These are phyloP conservation scores for Apogon talboti DNA, from an alignment of 2,797 vertebrate species.

Conservation along the genomic window DNA sequence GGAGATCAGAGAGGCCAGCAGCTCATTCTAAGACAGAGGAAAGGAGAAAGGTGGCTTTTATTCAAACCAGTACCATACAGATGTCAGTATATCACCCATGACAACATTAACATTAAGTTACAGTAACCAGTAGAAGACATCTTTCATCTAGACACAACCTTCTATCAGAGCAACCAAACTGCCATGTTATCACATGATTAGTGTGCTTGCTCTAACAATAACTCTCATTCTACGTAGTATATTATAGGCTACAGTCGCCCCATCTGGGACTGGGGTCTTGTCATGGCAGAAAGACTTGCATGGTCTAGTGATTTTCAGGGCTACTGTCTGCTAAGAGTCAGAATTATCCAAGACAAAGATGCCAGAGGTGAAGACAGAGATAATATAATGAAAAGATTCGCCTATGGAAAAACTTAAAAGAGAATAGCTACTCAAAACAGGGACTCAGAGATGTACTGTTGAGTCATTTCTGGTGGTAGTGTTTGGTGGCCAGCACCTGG, in stretches of 20 bases:
- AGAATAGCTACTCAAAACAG: no score
- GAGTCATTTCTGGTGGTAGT: no score
- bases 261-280: no score
- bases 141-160: background rate
- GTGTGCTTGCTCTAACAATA: background rate
- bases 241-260: background rate
- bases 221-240: background rate
- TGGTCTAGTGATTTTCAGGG: no score
- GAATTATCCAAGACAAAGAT: no score
- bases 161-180: background rate
- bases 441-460: no score
- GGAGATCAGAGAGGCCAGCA: conserved; percentile 87
- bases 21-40: conserved; percentile 69
- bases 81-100: background rate
- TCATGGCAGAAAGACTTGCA: no score
- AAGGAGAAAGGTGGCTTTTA: conserved; percentile 28
- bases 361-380: no score
- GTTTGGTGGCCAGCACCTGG: no score
- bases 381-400: no score
- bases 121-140: background rate
- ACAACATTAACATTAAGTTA: background rate
- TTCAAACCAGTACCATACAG: conserved; percentile 1
- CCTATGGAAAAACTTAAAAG: no score
- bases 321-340: no score
- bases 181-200: conserved; percentile 1